phyloP scores from a whole-genome alignment of 1,140 invertebrate genomes.

The Camponotus vicinus region DNA sequence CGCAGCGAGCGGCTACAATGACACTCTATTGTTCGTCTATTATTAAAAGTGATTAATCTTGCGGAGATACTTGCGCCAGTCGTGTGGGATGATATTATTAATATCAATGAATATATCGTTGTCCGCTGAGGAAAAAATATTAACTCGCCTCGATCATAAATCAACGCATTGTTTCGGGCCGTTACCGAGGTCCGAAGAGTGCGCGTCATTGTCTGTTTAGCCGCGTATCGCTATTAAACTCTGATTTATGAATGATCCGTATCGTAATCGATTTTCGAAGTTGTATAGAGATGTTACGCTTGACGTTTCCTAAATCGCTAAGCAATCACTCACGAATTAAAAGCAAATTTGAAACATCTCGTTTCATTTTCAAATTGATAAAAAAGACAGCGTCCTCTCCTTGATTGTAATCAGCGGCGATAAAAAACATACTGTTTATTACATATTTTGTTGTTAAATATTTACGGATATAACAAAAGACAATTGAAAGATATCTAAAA shows the following conservation, averaged over 20 bases:
- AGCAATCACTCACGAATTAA: neutral
- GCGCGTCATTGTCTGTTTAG: slow-evolving; percentile 52
- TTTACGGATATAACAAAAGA: neutral
- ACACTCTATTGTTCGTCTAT: slow-evolving; percentile 30
- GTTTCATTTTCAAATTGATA: neutral
- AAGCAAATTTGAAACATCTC: neutral
- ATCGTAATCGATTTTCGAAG: neutral
- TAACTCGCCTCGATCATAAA: slow-evolving; percentile 54
- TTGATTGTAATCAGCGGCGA: neutral
- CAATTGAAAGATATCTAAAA: neutral
- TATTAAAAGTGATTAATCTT: slow-evolving; percentile 52
- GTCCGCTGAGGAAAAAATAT: slow-evolving; percentile 42
- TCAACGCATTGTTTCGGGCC: slow-evolving; percentile 43
- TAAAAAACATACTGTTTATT: neutral
- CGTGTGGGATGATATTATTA: slow-evolving; percentile 42
- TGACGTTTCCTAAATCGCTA: neutral
- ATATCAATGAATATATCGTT: slow-evolving; percentile 56
- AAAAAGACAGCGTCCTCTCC: neutral
- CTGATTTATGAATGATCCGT: slow-evolving; percentile 38
- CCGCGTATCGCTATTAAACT: slow-evolving; percentile 26
- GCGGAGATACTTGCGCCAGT: slow-evolving; percentile 23
- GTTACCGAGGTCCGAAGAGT: slow-evolving; percentile 31
- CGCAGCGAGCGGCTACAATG: neutral
- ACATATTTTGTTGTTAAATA: neutral
- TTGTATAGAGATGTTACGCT: neutral